Base-by-base conservation (phyloP, 2,888 invertebrate species). In the Bellardia pandia region DNA sequence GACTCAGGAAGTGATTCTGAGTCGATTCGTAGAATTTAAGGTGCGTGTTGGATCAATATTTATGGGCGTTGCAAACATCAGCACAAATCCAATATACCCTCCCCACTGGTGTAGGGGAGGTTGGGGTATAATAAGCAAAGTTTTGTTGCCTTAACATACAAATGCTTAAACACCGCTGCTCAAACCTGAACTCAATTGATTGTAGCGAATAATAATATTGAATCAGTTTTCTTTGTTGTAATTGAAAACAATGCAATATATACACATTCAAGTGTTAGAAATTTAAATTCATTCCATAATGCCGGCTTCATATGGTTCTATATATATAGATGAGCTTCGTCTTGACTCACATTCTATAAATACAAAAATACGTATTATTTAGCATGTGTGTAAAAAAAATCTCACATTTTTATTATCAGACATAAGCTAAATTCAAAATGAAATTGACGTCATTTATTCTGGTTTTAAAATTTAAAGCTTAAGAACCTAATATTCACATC, bases 281-380 rank as follows among this genome's bases (percentile, higher is more conserved):
- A 75, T 5, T 48, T 40, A 37, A 37, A 37, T 37, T 37, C 40
- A 79, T 72, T 80, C 64, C 72, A 64, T 56, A 69, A 16, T 62
- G 30, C 37, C 37, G 6, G 37, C 71, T 76, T 51, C 69, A 74
- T 33, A 16, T 68, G 23, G 11, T 37, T 37, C 1, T 37, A 48
- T 74, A 74, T 66, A 66, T 66, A 66, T 62, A 69, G 45, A 85
- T 75, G 72, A 23, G 23, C 30, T 56, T 56, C 48, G 9, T 37
- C 48, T 79, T 85, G 85, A 85, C 23, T 79, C 85, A 85, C 48
- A 80, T 60, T 75, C 75, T 78, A 85, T n/a, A 75, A 64, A 80
- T 64, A 64, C 0, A 68, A 33, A 60, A 30, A 71, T 48, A 40
- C 60, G 33, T 23, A 13, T 37, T 66, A 33, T 64, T n/a, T 53